These are phyloP conservation scores for Ischnus inquisitorius DNA, from an alignment of 2,888 invertebrate species.

Conservation along the genomic window DNA sequence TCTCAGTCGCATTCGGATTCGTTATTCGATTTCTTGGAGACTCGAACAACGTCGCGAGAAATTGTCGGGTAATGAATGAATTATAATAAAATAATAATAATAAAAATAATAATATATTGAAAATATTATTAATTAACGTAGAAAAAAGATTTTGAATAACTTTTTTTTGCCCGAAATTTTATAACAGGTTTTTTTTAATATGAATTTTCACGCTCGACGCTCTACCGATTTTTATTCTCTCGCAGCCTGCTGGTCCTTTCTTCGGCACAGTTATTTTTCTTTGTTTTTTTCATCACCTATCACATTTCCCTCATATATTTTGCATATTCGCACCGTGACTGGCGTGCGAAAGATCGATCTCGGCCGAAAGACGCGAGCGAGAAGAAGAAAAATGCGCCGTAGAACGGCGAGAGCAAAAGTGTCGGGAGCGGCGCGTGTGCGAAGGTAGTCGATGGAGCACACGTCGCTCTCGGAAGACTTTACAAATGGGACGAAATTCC, in stretches of 20 bases:
- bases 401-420: neutral
- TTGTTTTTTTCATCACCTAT: conserved; percentile 54
- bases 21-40: too few relatives aligned
- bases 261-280: conserved; percentile 26
- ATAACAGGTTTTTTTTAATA: too few relatives aligned
- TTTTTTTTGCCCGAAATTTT: too few relatives aligned
- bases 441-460: conserved; percentile 31
- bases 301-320: conserved; percentile 67
- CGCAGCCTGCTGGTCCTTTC: conserved; percentile 7
- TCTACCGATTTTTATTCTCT: conserved; percentile 53
- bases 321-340: conserved; percentile 72
- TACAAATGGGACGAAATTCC: conserved; percentile 68
- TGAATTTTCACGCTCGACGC: conserved; percentile 37
- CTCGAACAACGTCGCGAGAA: too few relatives aligned
- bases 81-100: too few relatives aligned
- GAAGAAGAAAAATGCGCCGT: conserved; percentile 22
- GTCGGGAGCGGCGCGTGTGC: neutral
- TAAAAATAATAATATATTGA: too few relatives aligned
- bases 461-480: conserved; percentile 68
- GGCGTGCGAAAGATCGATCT: conserved; percentile 69
- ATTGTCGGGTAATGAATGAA: too few relatives aligned
- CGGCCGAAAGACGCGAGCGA: conserved; percentile 51
- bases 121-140: too few relatives aligned
- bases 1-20: too few relatives aligned
- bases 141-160: too few relatives aligned